A percentile compares a stretch with the other conserved stretches of the same genome.
Evolutionary conservation across 2,113 vertebrate species (phyloP).

Genomic region (Cairina moschata): DNA sequence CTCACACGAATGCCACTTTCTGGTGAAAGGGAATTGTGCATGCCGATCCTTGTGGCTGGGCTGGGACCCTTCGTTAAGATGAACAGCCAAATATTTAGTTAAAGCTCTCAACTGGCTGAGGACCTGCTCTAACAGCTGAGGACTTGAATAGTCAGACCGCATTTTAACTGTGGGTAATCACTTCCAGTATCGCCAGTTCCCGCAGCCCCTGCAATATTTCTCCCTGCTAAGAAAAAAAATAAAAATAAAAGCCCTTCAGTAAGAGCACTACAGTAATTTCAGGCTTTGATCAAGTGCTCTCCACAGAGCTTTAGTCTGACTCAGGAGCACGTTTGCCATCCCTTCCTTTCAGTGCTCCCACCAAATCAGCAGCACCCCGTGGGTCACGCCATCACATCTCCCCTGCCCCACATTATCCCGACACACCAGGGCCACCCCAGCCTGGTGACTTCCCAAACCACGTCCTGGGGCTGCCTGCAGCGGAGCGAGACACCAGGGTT

Average conservation of each 20-base stretch:
- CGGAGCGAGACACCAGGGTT: not conserved
- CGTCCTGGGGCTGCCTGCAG: not conserved
- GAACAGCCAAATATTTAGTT: conserved; percentile 32
- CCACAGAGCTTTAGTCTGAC: not conserved
- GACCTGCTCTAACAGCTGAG: not conserved
- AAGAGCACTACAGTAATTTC: not conserved
- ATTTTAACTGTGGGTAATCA: not conserved
- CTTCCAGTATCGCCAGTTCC: not conserved
- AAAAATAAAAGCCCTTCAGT: not conserved
- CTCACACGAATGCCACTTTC: not conserved
- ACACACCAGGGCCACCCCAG: too few species aligned
- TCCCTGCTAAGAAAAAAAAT: not conserved
- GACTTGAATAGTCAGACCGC: not conserved
- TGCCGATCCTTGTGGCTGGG: not conserved
- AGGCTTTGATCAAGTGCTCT: not conserved
- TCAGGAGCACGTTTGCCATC: not conserved
- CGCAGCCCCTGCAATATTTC: not conserved
- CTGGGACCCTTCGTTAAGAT: not conserved
- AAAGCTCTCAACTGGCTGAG: conserved; percentile 17
- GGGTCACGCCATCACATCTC: too few species aligned
- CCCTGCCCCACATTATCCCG: too few species aligned
- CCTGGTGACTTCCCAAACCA: too few species aligned
- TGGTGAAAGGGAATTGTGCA: not conserved
- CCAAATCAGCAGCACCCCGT: not conserved
- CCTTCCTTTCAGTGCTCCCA: not conserved